Evolutionary conservation across 64 coral and sea anemone species (phyloP).

Genomic region (Hydrozoanthus tunicans): DNA sequence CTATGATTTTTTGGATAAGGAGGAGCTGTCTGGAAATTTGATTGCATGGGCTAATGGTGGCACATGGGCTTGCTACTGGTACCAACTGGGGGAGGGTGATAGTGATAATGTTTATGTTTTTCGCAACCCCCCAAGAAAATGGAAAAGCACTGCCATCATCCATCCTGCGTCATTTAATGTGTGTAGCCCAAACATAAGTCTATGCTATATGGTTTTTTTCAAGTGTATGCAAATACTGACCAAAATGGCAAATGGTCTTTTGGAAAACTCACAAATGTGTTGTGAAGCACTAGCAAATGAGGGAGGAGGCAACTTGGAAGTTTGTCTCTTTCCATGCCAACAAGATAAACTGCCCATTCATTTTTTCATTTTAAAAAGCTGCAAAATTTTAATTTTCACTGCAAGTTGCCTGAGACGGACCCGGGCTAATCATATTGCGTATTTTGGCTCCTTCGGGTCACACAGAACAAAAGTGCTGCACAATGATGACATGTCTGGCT

Average conservation of each 20-base stretch:
- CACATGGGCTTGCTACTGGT: slow-evolving; percentile 15
- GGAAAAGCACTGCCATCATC: slow-evolving; percentile 66
- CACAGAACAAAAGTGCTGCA: too few species aligned
- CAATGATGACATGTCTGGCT: too few species aligned
- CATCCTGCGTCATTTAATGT: slow-evolving; percentile 59
- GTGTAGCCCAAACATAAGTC: slow-evolving; percentile 14
- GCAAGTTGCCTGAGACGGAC: too few species aligned
- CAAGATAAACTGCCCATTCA: not conserved
- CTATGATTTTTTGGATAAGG: slow-evolving; percentile 51
- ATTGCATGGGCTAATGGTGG: not conserved
- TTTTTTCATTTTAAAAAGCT: too few species aligned
- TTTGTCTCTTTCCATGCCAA: slow-evolving; percentile 67
- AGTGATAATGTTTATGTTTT: not conserved
- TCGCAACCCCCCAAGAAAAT: slow-evolving; percentile 44
- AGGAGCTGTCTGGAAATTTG: slow-evolving; percentile 35
- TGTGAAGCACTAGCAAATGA: slow-evolving; percentile 34
- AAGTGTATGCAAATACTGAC: slow-evolving; percentile 52
- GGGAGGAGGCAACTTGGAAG: slow-evolving; percentile 34
- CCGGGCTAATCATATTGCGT: too few species aligned
- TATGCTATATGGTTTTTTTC: slow-evolving; percentile 58
- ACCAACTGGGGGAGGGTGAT: not conserved
- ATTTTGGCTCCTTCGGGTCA: too few species aligned
- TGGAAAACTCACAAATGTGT: slow-evolving; percentile 21
- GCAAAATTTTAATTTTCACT: too few species aligned
- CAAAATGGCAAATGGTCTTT: slow-evolving; percentile 49